These are phyloP conservation scores for Rhyacophila brunnea DNA, from an alignment of 1,140 invertebrate genomes.

Conservation along the genomic window DNA sequence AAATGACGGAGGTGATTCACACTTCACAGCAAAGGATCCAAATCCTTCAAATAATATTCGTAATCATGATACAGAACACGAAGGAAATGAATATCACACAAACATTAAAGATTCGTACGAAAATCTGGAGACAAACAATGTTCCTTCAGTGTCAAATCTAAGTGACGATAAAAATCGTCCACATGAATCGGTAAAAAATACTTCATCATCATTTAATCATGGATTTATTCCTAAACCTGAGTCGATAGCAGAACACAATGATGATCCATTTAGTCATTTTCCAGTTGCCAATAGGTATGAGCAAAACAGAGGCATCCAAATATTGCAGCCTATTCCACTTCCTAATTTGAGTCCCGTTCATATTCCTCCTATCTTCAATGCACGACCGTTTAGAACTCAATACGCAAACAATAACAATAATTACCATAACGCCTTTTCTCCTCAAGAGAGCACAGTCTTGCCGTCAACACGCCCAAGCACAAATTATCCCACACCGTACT, in stretches of 20 bases:
- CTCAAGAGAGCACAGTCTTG: background rate
- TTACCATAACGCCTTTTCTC: background rate
- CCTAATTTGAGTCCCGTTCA: constrained; percentile 55
- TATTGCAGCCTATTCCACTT: constrained; percentile 53
- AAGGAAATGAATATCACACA: constrained; percentile 2
- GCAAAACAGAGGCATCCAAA: constrained; percentile 45
- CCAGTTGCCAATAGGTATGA: constrained; percentile 7
- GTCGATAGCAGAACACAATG: constrained; percentile 9
- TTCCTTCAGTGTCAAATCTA: constrained; percentile 2
- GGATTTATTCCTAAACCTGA: background rate
- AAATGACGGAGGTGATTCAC: constrained; percentile 13
- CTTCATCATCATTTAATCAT: constrained; percentile 1
- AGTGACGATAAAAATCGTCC: constrained; percentile 4
- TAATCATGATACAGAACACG: background rate
- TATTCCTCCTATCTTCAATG: constrained; percentile 58
- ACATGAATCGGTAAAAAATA: constrained; percentile 9
- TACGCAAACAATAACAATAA: background rate
- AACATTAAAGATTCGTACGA: constrained; percentile 1
- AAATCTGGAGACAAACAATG: constrained; percentile 14
- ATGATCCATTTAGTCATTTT: constrained; percentile 16
- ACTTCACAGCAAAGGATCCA: background rate
- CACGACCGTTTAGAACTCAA: constrained; percentile 51
- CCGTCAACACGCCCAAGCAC: constrained; percentile 7
- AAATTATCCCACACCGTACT: background rate
- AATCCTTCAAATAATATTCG: background rate